phyloP scores from a whole-genome alignment of 2,797 vertebrate genomes.

The Sebastes nivosus region DNA sequence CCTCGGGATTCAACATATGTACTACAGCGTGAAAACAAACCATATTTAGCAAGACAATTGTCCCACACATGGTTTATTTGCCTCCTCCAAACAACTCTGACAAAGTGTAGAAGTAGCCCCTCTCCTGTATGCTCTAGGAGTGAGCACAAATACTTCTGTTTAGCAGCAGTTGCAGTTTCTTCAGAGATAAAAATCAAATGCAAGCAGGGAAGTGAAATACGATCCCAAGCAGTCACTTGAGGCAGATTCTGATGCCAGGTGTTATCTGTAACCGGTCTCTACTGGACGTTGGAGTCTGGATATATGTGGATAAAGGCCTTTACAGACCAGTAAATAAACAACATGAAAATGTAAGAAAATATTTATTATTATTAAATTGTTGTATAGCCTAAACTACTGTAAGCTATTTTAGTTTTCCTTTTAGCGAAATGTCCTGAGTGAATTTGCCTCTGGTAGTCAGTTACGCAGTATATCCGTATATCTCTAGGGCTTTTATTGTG shows the following conservation, averaged over 20 bases:
- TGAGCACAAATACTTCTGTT: not conserved
- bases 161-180: slow-evolving; percentile 3
- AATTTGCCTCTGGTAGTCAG: not conserved
- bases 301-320: not conserved
- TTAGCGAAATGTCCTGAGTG: not conserved
- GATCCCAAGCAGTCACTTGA: not conserved
- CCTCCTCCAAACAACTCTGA: not conserved
- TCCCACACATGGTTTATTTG: not conserved
- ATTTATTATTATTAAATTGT: no score
- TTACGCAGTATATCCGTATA: not conserved
- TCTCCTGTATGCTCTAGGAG: not conserved
- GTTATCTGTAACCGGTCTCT: not conserved
- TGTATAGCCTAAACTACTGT: no score
- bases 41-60: not conserved
- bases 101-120: not conserved
- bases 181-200: slow-evolving; percentile 8
- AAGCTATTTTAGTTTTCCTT: no score
- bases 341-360: not conserved
- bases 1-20: not conserved
- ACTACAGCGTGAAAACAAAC: not conserved
- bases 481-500: not conserved
- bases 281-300: not conserved
- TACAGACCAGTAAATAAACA: not conserved
- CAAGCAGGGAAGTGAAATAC: not conserved
- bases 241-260: not conserved